Base-by-base conservation (phyloP, 1,140 invertebrate genomes). In the Cydia fagiglandana region DNA sequence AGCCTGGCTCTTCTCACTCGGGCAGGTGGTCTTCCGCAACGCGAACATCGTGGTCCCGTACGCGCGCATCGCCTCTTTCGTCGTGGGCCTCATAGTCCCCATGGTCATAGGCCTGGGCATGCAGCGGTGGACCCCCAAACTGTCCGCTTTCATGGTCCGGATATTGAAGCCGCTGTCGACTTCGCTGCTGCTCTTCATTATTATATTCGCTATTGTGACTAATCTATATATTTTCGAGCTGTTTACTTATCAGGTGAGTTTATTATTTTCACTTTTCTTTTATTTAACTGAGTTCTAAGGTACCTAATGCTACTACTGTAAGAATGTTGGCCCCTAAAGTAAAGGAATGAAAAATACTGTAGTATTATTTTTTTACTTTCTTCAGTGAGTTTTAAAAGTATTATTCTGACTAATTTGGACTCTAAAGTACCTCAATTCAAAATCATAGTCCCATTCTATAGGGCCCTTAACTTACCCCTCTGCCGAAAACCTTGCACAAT, bases 1-100 rank as follows among this genome's bases (percentile, higher is more conserved):
- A 0, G 87, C 98, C 1, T 99, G 98, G 98, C 93, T 98, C n/a
- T 97, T 98, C 85, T 97, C 97, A 0, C 94, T 99, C n/a, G 98
- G 98, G 0, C 94, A 94, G 79, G 93, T 95, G 20, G 95, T 99
- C n/a, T 97, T 98, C 83, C 91, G 94, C 1, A 94, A 95, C 76
- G 96, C 94, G 0, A 92, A 95, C 73, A 94, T 98, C 3, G 91
- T 88, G 30, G 96, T 99, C 24, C 98, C 98, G 0, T 99, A 98
- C 87, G 76, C 79, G 0, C 96, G 96, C 30, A 98, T 99, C 74
- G 95, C 95, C 0, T 93, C 89, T 1, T 95, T 97, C 79, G 96
- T 98, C 0, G 82, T 95, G 20, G 95, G 95, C 0, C 94, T 99
- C n/a, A 91, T 99, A 4, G 89, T 99, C 53, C 98, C 98, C 0